Conservation (phyloP, 2,797 vertebrate genomes). For the Monodelphis domestica region DNA sequence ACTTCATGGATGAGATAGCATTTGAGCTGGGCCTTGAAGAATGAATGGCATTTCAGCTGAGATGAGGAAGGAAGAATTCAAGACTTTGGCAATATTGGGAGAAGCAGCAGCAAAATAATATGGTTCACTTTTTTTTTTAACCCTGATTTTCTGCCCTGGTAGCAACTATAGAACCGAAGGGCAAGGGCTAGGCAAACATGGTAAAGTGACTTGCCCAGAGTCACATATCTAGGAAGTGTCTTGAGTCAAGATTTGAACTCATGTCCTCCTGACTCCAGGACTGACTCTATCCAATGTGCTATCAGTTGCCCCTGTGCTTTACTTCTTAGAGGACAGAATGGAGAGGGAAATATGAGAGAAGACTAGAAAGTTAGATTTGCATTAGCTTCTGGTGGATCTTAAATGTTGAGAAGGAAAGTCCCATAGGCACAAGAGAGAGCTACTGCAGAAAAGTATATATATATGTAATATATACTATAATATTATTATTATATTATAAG, state of each 20-base stretch:
- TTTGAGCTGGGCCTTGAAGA: background rate
- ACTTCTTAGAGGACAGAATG: background rate
- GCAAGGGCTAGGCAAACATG: too few species aligned
- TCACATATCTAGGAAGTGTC: too few species aligned
- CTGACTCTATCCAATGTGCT: too few species aligned
- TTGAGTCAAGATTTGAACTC: too few species aligned
- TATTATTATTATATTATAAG: background rate
- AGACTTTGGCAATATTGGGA: background rate
- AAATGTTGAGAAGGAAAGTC: background rate
- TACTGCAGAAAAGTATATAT: too few species aligned
- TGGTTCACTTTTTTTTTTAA: too few species aligned
- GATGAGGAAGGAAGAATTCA: background rate
- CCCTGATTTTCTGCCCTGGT: too few species aligned
- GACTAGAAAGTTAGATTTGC: background rate
- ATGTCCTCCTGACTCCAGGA: too few species aligned
- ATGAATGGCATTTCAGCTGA: background rate
- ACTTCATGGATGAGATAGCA: background rate
- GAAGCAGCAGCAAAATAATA: background rate
- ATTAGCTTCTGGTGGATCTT: background rate
- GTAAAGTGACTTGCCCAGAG: too few species aligned
- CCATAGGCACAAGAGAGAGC: background rate
- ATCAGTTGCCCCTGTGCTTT: too few species aligned
- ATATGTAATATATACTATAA: too few species aligned
- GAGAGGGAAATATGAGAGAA: background rate
- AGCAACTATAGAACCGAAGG: too few species aligned